Percentiles rank a stretch among this genome's conserved stretches.
phyloP scores from a whole-genome alignment of 2,113 vertebrate genomes.

The Hylia prasina region DNA sequence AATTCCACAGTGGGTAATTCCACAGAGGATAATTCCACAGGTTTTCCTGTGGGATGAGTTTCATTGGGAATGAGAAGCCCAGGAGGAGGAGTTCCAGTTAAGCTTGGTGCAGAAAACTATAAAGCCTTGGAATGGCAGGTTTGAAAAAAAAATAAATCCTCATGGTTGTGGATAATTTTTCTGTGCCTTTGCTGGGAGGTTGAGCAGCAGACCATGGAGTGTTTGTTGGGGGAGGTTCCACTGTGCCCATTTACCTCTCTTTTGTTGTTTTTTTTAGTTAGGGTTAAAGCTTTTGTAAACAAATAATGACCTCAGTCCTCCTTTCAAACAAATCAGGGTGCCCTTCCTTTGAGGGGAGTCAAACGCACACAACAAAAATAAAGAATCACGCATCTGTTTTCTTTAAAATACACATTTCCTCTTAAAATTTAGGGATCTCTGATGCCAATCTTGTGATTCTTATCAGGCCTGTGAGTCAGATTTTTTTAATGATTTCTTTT shows the following conservation, averaged over 20 bases:
- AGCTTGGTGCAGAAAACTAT: neutral
- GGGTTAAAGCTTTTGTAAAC: neutral
- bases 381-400: rapidly evolving
- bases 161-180: neutral
- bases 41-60: neutral
- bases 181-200: neutral
- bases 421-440: neutral
- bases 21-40: rapidly evolving
- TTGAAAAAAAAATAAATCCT: no score
- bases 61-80: neutral
- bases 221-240: neutral
- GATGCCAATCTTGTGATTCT: conserved; percentile 29
- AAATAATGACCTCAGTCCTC: neutral
- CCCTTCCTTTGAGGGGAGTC: neutral
- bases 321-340: neutral
- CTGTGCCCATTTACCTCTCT: neutral
- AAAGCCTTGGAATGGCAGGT: neutral
- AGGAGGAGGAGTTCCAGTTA: neutral
- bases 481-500: neutral
- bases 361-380: neutral
- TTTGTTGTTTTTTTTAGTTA: neutral
- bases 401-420: neutral
- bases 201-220: neutral
- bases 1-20: rapidly evolving
- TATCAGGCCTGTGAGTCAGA: conserved; percentile 32